These are phyloP conservation scores for Drosophila borealis DNA, from an alignment of 2,888 invertebrate species.

Conservation along the genomic window DNA sequence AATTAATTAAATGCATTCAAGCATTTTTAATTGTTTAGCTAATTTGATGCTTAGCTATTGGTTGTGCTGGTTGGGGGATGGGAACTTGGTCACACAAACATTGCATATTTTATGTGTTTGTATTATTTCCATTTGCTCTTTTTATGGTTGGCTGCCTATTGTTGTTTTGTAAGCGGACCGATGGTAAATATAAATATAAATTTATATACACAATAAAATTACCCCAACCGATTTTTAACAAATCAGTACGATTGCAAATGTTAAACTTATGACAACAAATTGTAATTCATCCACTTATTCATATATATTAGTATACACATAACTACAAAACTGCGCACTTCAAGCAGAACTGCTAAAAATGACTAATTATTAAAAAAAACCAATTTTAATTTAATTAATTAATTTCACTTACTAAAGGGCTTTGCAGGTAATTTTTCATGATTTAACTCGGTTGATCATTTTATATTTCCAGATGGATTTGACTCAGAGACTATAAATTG, in stretches of 20 bases:
- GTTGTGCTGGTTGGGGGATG: not conserved
- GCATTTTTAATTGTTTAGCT: conserved; percentile 78
- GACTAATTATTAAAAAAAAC: too few species aligned
- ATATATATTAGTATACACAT: not conserved
- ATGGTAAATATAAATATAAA: not conserved
- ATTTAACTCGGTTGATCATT: too few species aligned
- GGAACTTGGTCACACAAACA: conserved; percentile 23
- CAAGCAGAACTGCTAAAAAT: too few species aligned
- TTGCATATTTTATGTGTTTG: conserved; percentile 65
- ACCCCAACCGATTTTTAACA: not conserved
- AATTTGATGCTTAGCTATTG: conserved; percentile 63
- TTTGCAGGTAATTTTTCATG: too few species aligned
- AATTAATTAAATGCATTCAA: conserved; percentile 79
- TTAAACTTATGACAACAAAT: not conserved
- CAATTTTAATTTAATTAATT: too few species aligned
- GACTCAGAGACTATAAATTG: too few species aligned
- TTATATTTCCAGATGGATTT: too few species aligned
- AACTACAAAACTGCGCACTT: not conserved
- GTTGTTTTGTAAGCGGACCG: conserved; percentile 1
- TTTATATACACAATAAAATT: not conserved
- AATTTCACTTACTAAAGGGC: too few species aligned
- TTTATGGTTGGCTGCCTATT: conserved; percentile 2
- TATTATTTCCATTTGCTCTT: conserved; percentile 40
- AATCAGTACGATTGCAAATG: not conserved
- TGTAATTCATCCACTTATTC: not conserved